A percentile compares a stretch with the other conserved stretches of the same genome.
Evolutionary conservation across 2,797 vertebrate species (phyloP).

Genomic region (Ara ararauna): DNA sequence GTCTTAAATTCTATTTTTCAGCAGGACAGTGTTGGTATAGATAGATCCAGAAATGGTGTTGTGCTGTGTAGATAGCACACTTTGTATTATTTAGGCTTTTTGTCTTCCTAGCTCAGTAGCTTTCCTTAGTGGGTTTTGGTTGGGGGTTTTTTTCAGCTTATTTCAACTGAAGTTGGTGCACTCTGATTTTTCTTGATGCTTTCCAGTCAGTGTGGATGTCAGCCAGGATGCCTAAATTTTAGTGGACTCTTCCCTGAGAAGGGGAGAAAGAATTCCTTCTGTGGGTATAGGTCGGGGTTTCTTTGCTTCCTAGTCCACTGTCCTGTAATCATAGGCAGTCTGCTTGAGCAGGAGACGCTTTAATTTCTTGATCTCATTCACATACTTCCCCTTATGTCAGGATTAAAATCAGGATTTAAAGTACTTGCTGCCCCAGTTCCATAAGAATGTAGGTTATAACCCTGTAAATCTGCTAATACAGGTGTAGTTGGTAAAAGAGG

Average conservation of each 20-base stretch:
- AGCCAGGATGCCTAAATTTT: not conserved
- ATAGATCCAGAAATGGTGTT: not conserved
- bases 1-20: not conserved
- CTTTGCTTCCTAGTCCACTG: not conserved
- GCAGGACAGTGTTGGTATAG: not conserved
- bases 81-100: not conserved
- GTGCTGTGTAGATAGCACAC: not conserved
- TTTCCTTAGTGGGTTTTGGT: not conserved
- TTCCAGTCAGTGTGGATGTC: not conserved
- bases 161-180: not conserved
- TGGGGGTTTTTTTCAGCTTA: not conserved
- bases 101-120: not conserved
- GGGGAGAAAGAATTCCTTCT: not conserved
- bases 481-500: not conserved
- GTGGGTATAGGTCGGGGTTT: fast-evolving
- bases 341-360: not conserved
- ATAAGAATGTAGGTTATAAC: not conserved
- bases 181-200: not conserved
- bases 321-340: not conserved
- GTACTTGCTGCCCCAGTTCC: constrained; percentile 38
- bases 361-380: not conserved
- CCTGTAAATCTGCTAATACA: constrained; percentile 24
- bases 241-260: not conserved
- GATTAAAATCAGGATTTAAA: not conserved
- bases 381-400: not conserved